Evolutionary conservation across 1,140 invertebrate genomes (phyloP).

Genomic region (Charaxes varanes): DNA sequence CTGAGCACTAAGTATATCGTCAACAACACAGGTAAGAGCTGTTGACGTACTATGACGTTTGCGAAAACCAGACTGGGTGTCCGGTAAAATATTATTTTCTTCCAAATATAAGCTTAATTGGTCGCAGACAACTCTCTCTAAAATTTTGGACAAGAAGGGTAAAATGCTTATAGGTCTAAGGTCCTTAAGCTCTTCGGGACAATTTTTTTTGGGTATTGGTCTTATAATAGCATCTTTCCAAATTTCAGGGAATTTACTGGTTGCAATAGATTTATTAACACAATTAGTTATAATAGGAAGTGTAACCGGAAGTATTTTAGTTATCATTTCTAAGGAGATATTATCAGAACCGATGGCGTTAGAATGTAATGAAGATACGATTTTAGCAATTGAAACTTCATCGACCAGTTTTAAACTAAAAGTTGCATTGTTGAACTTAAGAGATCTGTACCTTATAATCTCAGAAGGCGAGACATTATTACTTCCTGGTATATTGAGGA

Average conservation of each 20-base stretch:
- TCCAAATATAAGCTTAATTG: background rate
- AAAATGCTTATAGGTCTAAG: constrained; percentile 12
- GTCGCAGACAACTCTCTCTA: constrained; percentile 5
- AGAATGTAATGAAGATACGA: constrained; percentile 1
- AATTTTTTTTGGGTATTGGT: constrained; percentile 7
- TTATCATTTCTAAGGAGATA: constrained; percentile 10
- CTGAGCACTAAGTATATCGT: too few species aligned
- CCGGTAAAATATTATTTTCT: too few species aligned
- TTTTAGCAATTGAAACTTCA: too few species aligned
- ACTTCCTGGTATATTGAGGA: too few species aligned
- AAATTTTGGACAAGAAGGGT: constrained; percentile 11
- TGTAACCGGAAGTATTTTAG: constrained; percentile 1
- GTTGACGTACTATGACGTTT: too few species aligned
- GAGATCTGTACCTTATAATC: too few species aligned
- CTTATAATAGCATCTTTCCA: constrained; percentile 14
- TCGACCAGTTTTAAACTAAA: too few species aligned
- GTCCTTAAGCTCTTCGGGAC: constrained; percentile 1
- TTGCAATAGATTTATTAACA: constrained; percentile 7
- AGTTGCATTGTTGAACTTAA: too few species aligned
- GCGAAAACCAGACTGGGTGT: too few species aligned
- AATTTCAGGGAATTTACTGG: background rate
- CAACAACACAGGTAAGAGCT: too few species aligned
- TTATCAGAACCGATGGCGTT: constrained; percentile 8
- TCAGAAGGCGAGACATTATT: too few species aligned
- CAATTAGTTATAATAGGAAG: constrained; percentile 1